Evolutionary conservation across 2,113 vertebrate species (phyloP).

Genomic region (Pithys albifrons): DNA sequence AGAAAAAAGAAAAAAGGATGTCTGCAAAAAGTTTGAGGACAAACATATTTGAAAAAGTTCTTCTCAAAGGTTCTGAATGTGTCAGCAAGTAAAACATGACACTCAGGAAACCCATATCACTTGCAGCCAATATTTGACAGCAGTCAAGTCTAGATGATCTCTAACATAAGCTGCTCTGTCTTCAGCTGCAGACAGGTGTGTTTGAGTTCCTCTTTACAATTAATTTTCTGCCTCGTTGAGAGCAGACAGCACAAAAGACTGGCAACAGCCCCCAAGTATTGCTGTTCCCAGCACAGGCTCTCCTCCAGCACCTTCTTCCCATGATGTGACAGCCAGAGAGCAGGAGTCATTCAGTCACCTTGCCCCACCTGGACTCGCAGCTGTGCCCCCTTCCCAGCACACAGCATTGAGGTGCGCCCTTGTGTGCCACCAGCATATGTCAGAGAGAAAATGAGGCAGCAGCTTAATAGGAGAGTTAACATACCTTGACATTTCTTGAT

Average conservation of each 20-base stretch:
- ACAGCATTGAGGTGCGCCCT: neutral
- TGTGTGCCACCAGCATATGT: rapidly evolving
- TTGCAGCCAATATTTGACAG: neutral
- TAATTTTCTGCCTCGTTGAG: neutral
- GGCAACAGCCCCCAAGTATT: neutral
- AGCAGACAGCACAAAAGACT: neutral
- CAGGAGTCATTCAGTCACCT: neutral
- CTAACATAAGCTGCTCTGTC: neutral
- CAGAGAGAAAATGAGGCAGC: neutral
- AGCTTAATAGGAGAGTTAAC: neutral
- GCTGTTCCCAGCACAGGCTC: neutral
- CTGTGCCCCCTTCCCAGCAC: neutral
- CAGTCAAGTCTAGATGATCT: neutral
- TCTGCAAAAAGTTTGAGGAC: neutral
- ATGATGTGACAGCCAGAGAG: rapidly evolving
- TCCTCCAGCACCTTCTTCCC: neutral
- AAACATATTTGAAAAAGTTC: neutral
- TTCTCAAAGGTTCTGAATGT: neutral
- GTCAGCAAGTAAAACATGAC: neutral
- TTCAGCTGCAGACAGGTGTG: neutral
- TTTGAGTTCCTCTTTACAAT: neutral
- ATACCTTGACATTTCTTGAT: neutral
- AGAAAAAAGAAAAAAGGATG: neutral
- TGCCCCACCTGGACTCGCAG: neutral
- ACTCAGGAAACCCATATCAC: neutral